A percentile compares a stretch with the other conserved stretches of the same genome.
These are phyloP conservation scores for Phocides pigmalion DNA, from an alignment of 1,140 invertebrate species.

Conservation along the genomic window DNA sequence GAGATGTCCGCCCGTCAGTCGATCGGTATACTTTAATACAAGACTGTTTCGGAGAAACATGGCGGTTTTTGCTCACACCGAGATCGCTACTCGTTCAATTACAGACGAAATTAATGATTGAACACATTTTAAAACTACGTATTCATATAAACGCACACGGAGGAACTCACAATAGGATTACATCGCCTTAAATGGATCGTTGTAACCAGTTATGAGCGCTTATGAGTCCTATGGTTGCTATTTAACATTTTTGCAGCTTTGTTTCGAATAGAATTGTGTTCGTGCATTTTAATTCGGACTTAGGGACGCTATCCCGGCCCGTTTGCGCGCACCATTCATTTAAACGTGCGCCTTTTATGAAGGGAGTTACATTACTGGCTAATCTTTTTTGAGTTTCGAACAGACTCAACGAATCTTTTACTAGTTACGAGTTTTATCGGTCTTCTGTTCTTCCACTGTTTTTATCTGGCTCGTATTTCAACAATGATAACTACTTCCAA, in stretches of 20 bases:
- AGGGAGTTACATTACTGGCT: neutral
- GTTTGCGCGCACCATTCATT: slow-evolving; percentile 8
- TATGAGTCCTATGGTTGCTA: slow-evolving; percentile 69
- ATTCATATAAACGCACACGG: slow-evolving; percentile 46
- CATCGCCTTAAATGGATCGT: slow-evolving; percentile 73
- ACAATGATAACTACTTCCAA: no score
- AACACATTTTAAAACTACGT: slow-evolving; percentile 71
- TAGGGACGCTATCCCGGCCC: slow-evolving; percentile 39
- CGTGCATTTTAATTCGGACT: slow-evolving; percentile 78
- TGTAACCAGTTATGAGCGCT: slow-evolving; percentile 78
- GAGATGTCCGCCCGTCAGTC: slow-evolving; percentile 56
- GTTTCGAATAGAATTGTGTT: slow-evolving; percentile 72
- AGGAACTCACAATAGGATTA: slow-evolving; percentile 77
- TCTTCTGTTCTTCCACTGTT: no score
- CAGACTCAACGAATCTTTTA: no score
- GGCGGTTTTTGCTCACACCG: slow-evolving; percentile 62
- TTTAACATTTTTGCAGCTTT: slow-evolving; percentile 77
- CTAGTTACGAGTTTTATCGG: no score
- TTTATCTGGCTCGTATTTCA: no score
- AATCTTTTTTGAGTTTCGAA: no score
- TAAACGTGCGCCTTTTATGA: neutral
- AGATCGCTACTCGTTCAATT: slow-evolving; percentile 75
- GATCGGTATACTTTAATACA: slow-evolving; percentile 68
- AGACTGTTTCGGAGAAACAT: slow-evolving; percentile 67
- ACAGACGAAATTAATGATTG: slow-evolving; percentile 81